A percentile compares a stretch with the other conserved stretches of the same genome.
Conservation (phyloP, 2,113 vertebrate species). For the Pseudopipra pipra region DNA sequence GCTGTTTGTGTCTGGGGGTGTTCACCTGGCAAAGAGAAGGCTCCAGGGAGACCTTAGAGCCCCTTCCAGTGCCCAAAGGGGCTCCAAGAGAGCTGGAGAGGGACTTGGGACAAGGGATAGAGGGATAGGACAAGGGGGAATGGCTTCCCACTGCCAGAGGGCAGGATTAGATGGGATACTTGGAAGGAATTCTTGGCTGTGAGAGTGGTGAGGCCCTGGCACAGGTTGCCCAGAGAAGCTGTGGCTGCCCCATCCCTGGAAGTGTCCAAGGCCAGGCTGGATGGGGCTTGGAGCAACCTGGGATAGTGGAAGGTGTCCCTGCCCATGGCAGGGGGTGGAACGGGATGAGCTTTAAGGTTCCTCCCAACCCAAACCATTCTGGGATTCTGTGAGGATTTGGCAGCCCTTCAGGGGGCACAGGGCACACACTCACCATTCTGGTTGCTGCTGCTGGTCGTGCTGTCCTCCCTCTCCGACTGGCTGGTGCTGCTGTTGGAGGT, state of each 20-base stretch:
- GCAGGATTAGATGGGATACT: neutral
- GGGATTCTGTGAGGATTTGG: accelerated
- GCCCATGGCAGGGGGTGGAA: neutral
- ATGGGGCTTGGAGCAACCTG: neutral
- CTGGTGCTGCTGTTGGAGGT: constrained; percentile 88
- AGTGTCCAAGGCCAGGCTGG: neutral
- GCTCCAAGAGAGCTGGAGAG: neutral
- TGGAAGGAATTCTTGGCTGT: accelerated
- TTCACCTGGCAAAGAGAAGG: neutral
- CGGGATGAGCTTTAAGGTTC: neutral
- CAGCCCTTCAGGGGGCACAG: too few species aligned
- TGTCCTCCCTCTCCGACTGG: constrained; percentile 87
- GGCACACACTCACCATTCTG: constrained; percentile 83
- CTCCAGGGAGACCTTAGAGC: neutral
- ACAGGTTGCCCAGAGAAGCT: neutral
- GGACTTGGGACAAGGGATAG: neutral
- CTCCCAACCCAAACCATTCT: accelerated
- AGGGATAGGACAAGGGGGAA: neutral
- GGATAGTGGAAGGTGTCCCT: neutral
- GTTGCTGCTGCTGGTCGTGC: constrained; percentile 71
- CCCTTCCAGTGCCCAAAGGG: neutral
- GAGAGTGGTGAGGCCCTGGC: accelerated
- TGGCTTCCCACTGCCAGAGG: accelerated
- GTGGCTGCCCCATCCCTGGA: neutral
- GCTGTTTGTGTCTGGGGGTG: too few species aligned